Evolutionary conservation across 2,888 invertebrate species (phyloP).

Genomic region (Timema cristinae): DNA sequence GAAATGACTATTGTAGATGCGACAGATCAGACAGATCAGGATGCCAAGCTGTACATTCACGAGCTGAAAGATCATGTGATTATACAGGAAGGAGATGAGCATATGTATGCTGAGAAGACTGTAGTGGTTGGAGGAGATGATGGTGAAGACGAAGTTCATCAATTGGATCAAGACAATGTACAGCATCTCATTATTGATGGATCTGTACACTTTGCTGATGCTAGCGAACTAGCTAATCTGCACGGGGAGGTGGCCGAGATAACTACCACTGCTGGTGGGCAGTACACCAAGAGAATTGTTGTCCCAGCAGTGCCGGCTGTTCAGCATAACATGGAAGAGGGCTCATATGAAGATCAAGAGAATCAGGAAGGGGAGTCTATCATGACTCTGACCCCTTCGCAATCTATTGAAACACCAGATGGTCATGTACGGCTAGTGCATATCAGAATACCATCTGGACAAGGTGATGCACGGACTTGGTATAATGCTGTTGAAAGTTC

Average conservation of each 20-base stretch:
- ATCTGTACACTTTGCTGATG: slow-evolving; percentile 38
- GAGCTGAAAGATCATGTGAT: slow-evolving; percentile 52
- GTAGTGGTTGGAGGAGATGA: slow-evolving; percentile 27
- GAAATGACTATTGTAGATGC: slow-evolving; percentile 41
- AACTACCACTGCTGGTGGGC: slow-evolving; percentile 23
- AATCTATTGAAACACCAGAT: slow-evolving; percentile 33
- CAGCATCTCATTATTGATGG: slow-evolving; percentile 39
- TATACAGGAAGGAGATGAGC: slow-evolving; percentile 43
- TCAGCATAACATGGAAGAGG: slow-evolving; percentile 21
- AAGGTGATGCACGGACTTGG: slow-evolving; percentile 34
- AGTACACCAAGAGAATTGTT: slow-evolving; percentile 31
- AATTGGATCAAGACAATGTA: slow-evolving; percentile 35
- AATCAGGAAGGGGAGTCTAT: slow-evolving; percentile 23
- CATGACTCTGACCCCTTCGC: slow-evolving; percentile 20
- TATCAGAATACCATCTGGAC: slow-evolving; percentile 38
- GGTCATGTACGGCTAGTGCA: slow-evolving; percentile 40
- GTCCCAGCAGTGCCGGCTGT: slow-evolving; percentile 32
- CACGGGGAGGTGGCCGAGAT: slow-evolving; percentile 32
- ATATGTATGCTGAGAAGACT: slow-evolving; percentile 23
- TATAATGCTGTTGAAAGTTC: slow-evolving; percentile 35
- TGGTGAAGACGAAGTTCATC: slow-evolving; percentile 30
- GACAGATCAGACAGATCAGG: slow-evolving; percentile 37
- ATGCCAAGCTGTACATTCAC: slow-evolving; percentile 51
- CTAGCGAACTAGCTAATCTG: slow-evolving; percentile 32
- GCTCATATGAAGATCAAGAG: slow-evolving; percentile 27